phyloP scores from a whole-genome alignment of 1,140 invertebrate species.

The Drosophila miranda region DNA sequence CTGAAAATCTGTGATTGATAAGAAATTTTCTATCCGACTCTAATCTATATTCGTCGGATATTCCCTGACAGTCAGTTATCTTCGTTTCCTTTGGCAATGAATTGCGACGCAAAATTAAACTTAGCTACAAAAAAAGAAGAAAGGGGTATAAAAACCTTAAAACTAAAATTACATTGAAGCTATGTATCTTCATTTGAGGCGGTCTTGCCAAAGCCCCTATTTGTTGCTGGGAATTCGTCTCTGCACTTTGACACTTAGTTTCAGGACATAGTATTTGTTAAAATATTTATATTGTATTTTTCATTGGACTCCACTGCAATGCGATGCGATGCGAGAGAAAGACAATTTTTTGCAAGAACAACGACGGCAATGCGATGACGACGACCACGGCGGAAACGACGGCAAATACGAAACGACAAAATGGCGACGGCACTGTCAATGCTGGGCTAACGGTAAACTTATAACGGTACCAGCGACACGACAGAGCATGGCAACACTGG shows the following conservation, averaged over 20 bases:
- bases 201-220: neutral
- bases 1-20: too few species aligned
- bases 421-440: slow-evolving; percentile 40
- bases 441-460: slow-evolving; percentile 20
- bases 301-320: slow-evolving; percentile 1
- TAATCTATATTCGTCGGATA: too few species aligned
- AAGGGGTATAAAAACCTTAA: neutral
- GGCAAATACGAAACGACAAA: slow-evolving; percentile 38
- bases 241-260: slow-evolving; percentile 13
- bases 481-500: slow-evolving; percentile 63
- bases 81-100: too few species aligned
- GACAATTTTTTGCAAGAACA: slow-evolving; percentile 8
- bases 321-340: neutral
- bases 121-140: neutral
- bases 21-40: too few species aligned
- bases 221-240: neutral
- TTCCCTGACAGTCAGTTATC: too few species aligned
- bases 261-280: neutral
- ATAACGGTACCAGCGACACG: slow-evolving; percentile 38
- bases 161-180: slow-evolving; percentile 2
- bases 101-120: too few species aligned
- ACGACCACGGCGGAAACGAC: slow-evolving; percentile 17
- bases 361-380: slow-evolving; percentile 18
- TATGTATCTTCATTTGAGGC: too few species aligned
- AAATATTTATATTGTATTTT: neutral